phyloP scores from a whole-genome alignment of 2,113 vertebrate genomes.

The Eptatretus burgeri region DNA sequence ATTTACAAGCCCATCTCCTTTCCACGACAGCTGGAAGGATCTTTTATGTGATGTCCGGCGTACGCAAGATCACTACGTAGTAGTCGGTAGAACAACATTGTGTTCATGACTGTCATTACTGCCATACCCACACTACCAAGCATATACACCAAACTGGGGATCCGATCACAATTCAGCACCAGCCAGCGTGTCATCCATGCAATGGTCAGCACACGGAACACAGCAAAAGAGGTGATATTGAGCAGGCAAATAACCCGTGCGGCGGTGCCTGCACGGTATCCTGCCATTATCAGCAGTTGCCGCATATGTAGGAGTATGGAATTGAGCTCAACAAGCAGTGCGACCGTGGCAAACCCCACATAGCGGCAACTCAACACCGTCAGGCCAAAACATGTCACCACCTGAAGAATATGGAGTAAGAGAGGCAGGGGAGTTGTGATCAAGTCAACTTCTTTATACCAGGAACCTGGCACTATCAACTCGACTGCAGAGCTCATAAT shows the following conservation, averaged over 20 bases:
- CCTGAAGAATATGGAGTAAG: constrained; percentile 17
- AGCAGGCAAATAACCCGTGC: constrained; percentile 46
- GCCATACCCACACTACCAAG: constrained; percentile 41
- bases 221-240: constrained; percentile 45
- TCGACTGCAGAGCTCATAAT: no score
- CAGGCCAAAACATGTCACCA: constrained; percentile 43
- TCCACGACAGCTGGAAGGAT: neutral
- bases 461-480: no score
- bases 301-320: constrained; percentile 50
- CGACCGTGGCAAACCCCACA: constrained; percentile 42
- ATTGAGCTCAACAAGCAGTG: constrained; percentile 61
- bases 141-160: constrained; percentile 27
- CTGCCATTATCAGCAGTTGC: constrained; percentile 40
- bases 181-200: constrained; percentile 72
- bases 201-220: constrained; percentile 52
- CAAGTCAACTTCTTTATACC: no score
- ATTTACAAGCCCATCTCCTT: neutral
- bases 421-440: no score
- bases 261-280: constrained; percentile 15
- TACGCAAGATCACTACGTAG: constrained; percentile 38
- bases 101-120: constrained; percentile 43
- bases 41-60: constrained; percentile 11
- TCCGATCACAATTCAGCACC: constrained; percentile 27
- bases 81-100: constrained; percentile 32
- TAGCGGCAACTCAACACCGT: constrained; percentile 27